Percentiles rank a stretch among this genome's conserved stretches.
phyloP scores from a whole-genome alignment of 2,888 invertebrate genomes.

The Augiades crinisus region DNA sequence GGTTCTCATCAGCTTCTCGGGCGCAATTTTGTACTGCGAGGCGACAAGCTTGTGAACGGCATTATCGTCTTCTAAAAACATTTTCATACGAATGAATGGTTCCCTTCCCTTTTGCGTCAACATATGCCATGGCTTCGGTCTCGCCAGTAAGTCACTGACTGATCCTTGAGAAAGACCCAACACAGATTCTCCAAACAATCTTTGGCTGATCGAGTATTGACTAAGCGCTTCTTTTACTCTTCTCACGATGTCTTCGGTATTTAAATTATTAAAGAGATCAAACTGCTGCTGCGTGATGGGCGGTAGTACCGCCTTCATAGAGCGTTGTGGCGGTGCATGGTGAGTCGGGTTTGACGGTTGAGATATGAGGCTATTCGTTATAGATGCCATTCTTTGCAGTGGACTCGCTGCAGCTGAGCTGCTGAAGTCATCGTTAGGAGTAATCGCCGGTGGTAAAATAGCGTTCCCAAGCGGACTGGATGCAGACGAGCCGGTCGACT shows the following conservation, averaged over 20 bases:
- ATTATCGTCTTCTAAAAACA: slow-evolving; percentile 97
- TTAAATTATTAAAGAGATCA: slow-evolving; percentile 98
- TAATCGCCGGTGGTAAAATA: slow-evolving; percentile 92
- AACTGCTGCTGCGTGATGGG: slow-evolving; percentile 99
- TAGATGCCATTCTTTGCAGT: slow-evolving; percentile 98
- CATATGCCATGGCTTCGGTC: slow-evolving; percentile 99
- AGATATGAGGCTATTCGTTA: slow-evolving; percentile 97
- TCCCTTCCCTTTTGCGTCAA: slow-evolving; percentile 98
- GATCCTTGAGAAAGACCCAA: slow-evolving; percentile 97
- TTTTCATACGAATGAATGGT: slow-evolving; percentile 98
- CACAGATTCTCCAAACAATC: slow-evolving; percentile 99
- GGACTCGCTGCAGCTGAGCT: slow-evolving; percentile 94
- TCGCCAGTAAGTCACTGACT: slow-evolving; percentile 97
- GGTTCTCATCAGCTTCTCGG: slow-evolving; percentile 98
- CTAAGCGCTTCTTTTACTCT: slow-evolving; percentile 97
- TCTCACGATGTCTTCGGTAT: slow-evolving; percentile 99
- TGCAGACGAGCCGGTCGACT: slow-evolving; percentile 88
- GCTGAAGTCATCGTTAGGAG: slow-evolving; percentile 90
- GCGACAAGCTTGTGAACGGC: slow-evolving; percentile 97
- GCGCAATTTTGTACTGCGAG: slow-evolving; percentile 98
- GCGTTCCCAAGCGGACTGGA: slow-evolving; percentile 93
- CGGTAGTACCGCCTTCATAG: slow-evolving; percentile 97
- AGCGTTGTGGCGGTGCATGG: slow-evolving; percentile 91
- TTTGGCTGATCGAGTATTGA: slow-evolving; percentile 98
- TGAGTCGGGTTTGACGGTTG: slow-evolving; percentile 93